Evolutionary conservation across 2,113 vertebrate species (phyloP).

Genomic region (Procavia capensis): DNA sequence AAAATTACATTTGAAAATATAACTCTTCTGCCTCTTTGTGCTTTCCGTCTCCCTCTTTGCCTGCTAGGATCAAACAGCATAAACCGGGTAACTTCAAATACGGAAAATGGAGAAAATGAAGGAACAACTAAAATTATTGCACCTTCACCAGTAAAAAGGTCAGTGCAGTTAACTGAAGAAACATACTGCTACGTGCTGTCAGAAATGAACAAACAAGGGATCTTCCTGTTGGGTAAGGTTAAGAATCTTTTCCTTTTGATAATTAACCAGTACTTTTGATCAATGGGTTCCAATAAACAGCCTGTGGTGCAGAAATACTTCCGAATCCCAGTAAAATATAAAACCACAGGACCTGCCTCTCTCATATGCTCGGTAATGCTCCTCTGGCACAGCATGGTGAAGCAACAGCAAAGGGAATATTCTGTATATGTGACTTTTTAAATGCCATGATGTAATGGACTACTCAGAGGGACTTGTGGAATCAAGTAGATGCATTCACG

Average conservation of each 20-base stretch:
- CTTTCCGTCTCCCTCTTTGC: not conserved
- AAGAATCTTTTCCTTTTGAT: not conserved
- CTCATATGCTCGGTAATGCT: not conserved
- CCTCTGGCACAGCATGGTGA: not conserved
- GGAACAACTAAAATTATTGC: slow-evolving; percentile 88
- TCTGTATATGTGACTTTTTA: not conserved
- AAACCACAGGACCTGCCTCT: not conserved
- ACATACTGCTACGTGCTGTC: not conserved
- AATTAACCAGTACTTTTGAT: not conserved
- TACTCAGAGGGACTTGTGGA: not conserved
- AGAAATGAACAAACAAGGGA: not conserved
- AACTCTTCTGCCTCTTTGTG: not conserved
- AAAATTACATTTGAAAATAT: not conserved
- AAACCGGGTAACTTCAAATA: slow-evolving; percentile 81
- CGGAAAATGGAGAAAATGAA: slow-evolving; percentile 88
- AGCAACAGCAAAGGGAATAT: not conserved
- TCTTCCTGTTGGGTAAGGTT: not conserved
- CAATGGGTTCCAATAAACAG: not conserved
- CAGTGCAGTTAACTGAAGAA: slow-evolving; percentile 23
- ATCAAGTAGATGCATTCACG: slow-evolving; percentile 23
- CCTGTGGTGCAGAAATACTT: not conserved
- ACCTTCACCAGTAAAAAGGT: slow-evolving; percentile 91
- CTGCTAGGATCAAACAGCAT: slow-evolving; percentile 84
- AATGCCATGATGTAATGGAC: not conserved
- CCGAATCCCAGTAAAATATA: not conserved